Evolutionary conservation across 2,888 invertebrate genomes (phyloP).

Genomic region (Latheticus oryzae): DNA sequence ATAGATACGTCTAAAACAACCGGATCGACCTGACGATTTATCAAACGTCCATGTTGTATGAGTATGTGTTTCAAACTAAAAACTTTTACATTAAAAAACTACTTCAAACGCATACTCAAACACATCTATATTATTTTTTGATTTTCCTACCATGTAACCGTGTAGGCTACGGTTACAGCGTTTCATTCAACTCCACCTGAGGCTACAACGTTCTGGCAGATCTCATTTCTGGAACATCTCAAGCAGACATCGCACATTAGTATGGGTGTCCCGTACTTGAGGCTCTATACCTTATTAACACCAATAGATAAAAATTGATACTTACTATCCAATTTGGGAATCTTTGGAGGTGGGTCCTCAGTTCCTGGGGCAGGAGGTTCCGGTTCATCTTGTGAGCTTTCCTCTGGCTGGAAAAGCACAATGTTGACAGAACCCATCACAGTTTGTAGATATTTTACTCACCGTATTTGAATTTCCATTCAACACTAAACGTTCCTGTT

Average conservation of each 20-base stretch:
- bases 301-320: slow-evolving; percentile 48
- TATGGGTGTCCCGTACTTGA: slow-evolving; percentile 60
- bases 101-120: slow-evolving; percentile 58
- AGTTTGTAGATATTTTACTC: slow-evolving; percentile 18
- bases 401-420: slow-evolving; percentile 25
- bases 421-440: not conserved
- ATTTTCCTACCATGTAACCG: slow-evolving; percentile 66
- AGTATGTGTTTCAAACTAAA: slow-evolving; percentile 47
- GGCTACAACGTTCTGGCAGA: slow-evolving; percentile 63
- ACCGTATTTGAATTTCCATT: slow-evolving; percentile 49
- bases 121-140: slow-evolving; percentile 52
- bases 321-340: slow-evolving; percentile 59
- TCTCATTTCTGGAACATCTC: slow-evolving; percentile 68
- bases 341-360: slow-evolving; percentile 58
- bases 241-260: slow-evolving; percentile 68
- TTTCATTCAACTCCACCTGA: slow-evolving; percentile 60
- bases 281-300: slow-evolving; percentile 49
- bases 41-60: slow-evolving; percentile 46
- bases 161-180: slow-evolving; percentile 63
- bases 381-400: slow-evolving; percentile 14
- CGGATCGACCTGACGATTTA: slow-evolving; percentile 35
- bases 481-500: slow-evolving; percentile 56
- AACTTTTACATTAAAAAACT: slow-evolving; percentile 20
- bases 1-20: slow-evolving; percentile 64
- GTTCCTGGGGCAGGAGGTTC: slow-evolving; percentile 63